These are phyloP conservation scores for Exaiptasia diaphana DNA, from an alignment of 64 coral and sea anemone genomes.

Conservation along the genomic window DNA sequence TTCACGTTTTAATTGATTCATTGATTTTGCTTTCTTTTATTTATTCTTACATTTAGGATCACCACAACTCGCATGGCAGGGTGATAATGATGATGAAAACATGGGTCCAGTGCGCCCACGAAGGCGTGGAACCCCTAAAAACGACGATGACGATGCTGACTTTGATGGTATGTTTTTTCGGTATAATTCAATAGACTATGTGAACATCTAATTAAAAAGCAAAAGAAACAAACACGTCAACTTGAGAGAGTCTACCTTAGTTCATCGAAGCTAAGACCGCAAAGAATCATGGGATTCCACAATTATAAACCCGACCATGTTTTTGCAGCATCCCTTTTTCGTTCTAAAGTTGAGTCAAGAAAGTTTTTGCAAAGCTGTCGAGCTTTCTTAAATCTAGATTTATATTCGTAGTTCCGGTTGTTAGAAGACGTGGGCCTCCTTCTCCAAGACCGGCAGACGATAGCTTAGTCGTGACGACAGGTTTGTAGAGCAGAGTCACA, in stretches of 20 bases:
- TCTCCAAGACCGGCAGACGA: not conserved
- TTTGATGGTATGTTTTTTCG: too few relatives aligned
- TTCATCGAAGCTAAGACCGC: not conserved
- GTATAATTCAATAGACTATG: not conserved
- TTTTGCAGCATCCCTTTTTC: too few relatives aligned
- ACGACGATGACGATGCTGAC: slow-evolving; percentile 10
- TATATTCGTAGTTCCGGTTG: not conserved
- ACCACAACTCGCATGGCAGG: slow-evolving; percentile 6
- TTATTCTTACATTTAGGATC: not conserved
- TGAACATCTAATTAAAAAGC: not conserved
- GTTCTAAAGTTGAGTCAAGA: too few relatives aligned
- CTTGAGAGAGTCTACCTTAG: not conserved
- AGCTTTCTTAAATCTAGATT: too few relatives aligned
- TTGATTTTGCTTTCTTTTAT: too few relatives aligned
- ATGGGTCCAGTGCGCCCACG: slow-evolving; percentile 4
- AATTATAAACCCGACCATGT: not conserved
- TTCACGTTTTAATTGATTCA: too few relatives aligned
- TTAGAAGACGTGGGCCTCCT: slow-evolving; percentile 3
- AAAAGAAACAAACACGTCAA: not conserved
- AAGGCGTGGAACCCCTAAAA: slow-evolving; percentile 2
- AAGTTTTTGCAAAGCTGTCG: too few relatives aligned
- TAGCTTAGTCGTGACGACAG: not conserved
- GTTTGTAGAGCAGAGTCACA: not conserved
- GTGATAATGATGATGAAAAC: not conserved
- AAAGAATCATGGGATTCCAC: not conserved